Evolutionary conservation across 2,797 vertebrate species (phyloP).

Genomic region (Knipowitschia caucasica): DNA sequence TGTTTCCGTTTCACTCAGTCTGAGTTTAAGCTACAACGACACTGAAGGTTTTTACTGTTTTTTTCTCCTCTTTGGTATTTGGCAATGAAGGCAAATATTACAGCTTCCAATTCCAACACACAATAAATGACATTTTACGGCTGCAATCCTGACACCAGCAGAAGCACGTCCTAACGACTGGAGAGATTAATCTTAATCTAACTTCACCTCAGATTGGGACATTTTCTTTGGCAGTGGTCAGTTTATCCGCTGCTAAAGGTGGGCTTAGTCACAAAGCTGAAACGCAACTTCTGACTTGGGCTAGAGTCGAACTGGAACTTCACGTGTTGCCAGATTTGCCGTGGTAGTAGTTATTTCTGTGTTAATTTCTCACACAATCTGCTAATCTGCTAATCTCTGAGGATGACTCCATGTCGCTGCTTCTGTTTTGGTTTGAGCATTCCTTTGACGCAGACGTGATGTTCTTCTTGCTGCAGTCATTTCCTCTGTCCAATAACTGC

Average conservation of each 20-base stretch:
- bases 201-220: constrained; percentile 9
- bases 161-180: constrained; percentile 22
- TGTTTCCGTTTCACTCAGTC: too few species aligned
- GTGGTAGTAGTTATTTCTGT: neutral
- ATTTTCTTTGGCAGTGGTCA: constrained; percentile 22
- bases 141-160: constrained; percentile 10
- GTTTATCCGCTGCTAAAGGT: constrained; percentile 45
- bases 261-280: constrained; percentile 13
- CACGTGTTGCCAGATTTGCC: too few species aligned
- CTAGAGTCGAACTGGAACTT: neutral
- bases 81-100: neutral
- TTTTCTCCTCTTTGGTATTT: neutral
- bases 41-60: neutral
- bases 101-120: neutral
- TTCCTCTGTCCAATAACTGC: constrained; percentile 24
- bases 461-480: constrained; percentile 21
- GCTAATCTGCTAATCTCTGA: neutral
- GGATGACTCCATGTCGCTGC: neutral
- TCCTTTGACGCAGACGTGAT: constrained; percentile 12
- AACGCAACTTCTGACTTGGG: constrained; percentile 3
- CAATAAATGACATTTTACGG: constrained; percentile 8
- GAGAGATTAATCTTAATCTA: constrained; percentile 9
- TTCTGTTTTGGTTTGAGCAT: constrained; percentile 25
- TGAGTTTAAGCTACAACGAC: too few species aligned
- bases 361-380: neutral